Percentiles rank a stretch among this genome's conserved stretches.
Conservation (phyloP, 2,888 invertebrate species). For the Lepas anatifera region DNA sequence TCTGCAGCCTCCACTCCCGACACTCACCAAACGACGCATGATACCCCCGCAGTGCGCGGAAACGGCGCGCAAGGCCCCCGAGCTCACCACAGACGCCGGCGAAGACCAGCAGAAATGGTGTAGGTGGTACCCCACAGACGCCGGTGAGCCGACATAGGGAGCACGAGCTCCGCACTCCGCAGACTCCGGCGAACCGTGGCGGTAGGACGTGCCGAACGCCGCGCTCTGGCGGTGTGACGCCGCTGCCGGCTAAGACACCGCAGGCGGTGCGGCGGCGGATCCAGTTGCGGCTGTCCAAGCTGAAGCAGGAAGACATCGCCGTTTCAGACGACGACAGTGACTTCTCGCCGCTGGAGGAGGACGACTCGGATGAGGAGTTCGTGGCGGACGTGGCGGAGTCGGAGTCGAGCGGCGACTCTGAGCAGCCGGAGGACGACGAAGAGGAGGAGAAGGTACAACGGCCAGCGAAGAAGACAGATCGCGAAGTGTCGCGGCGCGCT, state of each 20-base stretch:
- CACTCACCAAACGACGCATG: too few relatives aligned
- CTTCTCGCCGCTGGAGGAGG: neutral
- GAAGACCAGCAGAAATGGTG: neutral
- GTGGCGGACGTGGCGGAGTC: neutral
- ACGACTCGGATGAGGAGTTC: neutral
- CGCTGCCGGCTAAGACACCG: neutral
- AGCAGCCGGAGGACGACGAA: neutral
- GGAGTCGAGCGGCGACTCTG: too few relatives aligned
- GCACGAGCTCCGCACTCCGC: neutral
- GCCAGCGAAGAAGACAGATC: neutral
- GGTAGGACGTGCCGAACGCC: too few relatives aligned
- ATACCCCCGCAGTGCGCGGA: too few relatives aligned
- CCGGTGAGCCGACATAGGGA: neutral
- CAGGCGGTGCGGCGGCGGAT: neutral
- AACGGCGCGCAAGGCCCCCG: too few relatives aligned
- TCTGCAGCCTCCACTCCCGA: too few relatives aligned
- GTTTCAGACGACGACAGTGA: conserved; percentile 1
- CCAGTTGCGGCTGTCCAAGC: conserved; percentile 1
- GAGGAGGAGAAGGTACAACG: neutral
- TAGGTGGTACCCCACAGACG: neutral
- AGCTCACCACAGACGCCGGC: neutral
- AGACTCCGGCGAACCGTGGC: neutral
- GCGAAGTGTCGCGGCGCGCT: neutral
- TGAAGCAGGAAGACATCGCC: conserved; percentile 1
- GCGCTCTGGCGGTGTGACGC: neutral